These are phyloP conservation scores for Sitobion miscanthi DNA, from an alignment of 1,140 invertebrate species.

Conservation along the genomic window DNA sequence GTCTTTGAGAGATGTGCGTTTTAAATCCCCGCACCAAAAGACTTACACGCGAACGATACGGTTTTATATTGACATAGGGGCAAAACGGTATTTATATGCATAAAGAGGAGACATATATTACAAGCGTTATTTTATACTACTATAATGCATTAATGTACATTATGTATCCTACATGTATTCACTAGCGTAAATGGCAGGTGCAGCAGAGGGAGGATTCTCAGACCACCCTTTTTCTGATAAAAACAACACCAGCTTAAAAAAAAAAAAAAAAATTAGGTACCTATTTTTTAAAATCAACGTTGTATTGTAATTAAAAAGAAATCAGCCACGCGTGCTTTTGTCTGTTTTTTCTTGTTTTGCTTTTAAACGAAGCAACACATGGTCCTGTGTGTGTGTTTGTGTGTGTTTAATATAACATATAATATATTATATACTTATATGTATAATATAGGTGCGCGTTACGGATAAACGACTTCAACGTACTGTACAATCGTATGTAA, in stretches of 20 bases:
- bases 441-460: neutral
- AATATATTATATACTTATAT: neutral
- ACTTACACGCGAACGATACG: neutral
- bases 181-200: neutral
- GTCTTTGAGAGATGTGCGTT: neutral
- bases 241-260: neutral
- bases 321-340: neutral
- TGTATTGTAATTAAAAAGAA: conserved; percentile 25
- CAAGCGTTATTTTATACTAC: neutral
- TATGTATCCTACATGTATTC: neutral
- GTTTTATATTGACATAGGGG: neutral
- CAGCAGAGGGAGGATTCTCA: neutral
- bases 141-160: neutral
- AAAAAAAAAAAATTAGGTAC: neutral
- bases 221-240: conserved; percentile 2
- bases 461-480: neutral
- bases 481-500: neutral
- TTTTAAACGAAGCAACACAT: conserved; percentile 1
- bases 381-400: neutral
- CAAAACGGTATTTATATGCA: neutral
- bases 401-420: neutral
- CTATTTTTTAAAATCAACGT: conserved; percentile 6
- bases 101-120: conserved; percentile 1
- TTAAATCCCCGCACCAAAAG: neutral
- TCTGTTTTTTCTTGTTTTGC: neutral